Evolutionary conservation across 64 coral and sea anemone species (phyloP).

Genomic region (Astreopora myriophthalma): DNA sequence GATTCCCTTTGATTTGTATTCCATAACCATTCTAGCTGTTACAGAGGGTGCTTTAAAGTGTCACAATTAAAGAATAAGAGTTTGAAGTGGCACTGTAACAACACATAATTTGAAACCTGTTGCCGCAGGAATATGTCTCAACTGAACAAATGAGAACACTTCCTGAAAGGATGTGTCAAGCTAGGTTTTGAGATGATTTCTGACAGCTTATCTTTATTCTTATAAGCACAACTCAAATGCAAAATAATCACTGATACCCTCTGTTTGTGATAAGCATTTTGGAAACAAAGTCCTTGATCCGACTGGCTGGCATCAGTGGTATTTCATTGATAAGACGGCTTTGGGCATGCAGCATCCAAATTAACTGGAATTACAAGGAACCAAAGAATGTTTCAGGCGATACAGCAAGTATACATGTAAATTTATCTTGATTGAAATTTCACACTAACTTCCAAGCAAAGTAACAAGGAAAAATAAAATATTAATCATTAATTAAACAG

Average conservation of each 20-base stretch:
- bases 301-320: background rate
- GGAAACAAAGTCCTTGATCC: background rate
- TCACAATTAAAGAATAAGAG: too few species aligned
- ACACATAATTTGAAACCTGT: too few species aligned
- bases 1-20: too few species aligned
- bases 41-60: too few species aligned
- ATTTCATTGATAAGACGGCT: constrained; percentile 36
- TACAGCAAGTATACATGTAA: background rate
- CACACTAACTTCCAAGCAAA: too few species aligned
- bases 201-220: background rate
- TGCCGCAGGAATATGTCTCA: too few species aligned
- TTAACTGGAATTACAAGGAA: background rate
- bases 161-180: background rate
- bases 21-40: too few species aligned
- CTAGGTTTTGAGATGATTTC: background rate
- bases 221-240: background rate
- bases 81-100: too few species aligned
- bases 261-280: constrained; percentile 57
- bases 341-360: constrained; percentile 78
- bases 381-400: background rate
- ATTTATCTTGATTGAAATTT: too few species aligned
- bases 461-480: too few species aligned
- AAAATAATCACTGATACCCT: background rate
- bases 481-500: too few species aligned
- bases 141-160: too few species aligned